phyloP scores from a whole-genome alignment of 2,113 vertebrate genomes.

The Pavo muticus region DNA sequence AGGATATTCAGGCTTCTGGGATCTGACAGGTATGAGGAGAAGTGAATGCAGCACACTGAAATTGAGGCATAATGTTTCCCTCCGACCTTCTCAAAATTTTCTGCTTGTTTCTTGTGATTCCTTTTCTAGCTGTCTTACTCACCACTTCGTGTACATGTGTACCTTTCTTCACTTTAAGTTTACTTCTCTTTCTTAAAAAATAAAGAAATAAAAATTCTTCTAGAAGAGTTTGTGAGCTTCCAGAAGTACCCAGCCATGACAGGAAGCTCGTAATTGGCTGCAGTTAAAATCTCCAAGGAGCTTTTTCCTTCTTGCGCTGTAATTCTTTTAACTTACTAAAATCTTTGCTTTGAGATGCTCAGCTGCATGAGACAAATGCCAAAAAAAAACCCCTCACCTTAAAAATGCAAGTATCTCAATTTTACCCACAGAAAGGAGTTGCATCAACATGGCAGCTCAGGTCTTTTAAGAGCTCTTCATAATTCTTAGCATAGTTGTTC shows the following conservation, averaged over 20 bases:
- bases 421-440: neutral
- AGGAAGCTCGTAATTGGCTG: neutral
- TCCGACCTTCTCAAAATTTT: neutral
- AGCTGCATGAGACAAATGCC: neutral
- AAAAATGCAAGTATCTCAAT: neutral
- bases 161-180: neutral
- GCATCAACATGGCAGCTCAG: neutral
- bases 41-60: neutral
- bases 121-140: neutral
- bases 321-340: neutral
- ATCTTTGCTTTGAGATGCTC: neutral
- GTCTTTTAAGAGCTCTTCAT: neutral
- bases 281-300: neutral
- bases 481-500: neutral
- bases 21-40: constrained; percentile 91
- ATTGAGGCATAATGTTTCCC: neutral
- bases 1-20: constrained; percentile 98
- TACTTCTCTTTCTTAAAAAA: neutral
- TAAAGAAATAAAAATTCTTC: neutral
- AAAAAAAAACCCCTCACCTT: neutral
- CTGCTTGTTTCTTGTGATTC: neutral
- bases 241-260: neutral
- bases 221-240: neutral
- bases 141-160: neutral
- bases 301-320: neutral